phyloP scores from a whole-genome alignment of 2,888 invertebrate species.

The Latrodectus elegans region DNA sequence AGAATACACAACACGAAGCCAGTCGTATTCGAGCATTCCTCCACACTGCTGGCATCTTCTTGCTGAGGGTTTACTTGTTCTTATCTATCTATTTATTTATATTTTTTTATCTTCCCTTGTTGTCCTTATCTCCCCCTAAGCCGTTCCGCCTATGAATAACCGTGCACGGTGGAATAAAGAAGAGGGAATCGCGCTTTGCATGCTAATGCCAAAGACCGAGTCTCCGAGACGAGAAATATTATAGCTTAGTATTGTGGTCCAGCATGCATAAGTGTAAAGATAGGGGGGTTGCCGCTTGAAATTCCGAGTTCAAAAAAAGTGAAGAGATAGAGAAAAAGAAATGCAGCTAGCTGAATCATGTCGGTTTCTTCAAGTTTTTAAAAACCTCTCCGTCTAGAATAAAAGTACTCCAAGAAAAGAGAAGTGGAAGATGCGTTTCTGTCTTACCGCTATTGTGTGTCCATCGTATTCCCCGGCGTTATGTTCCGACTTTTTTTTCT shows the following conservation, averaged over 20 bases:
- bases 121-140: conserved; percentile 46
- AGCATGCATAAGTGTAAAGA: conserved; percentile 63
- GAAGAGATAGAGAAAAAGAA: conserved; percentile 7
- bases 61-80: conserved; percentile 35
- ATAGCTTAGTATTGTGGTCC: conserved; percentile 66
- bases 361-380: conserved; percentile 45
- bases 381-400: conserved; percentile 44
- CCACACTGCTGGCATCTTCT: conserved; percentile 39
- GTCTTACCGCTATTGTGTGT: conserved; percentile 55
- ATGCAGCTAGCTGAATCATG: background rate
- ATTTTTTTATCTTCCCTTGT: conserved; percentile 34
- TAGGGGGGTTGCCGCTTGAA: conserved; percentile 28
- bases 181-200: conserved; percentile 47
- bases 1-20: conserved; percentile 62
- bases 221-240: conserved; percentile 63
- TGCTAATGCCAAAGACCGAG: conserved; percentile 57
- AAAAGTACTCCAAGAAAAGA: conserved; percentile 49
- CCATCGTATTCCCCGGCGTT: conserved; percentile 48
- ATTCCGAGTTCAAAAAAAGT: conserved; percentile 33
- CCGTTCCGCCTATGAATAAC: conserved; percentile 64
- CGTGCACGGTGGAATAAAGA: conserved; percentile 57
- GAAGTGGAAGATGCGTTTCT: conserved; percentile 48
- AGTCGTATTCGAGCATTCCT: conserved; percentile 48
- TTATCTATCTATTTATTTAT: conserved; percentile 66
- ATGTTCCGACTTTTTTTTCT: conserved; percentile 7